Evolutionary conservation across 2,888 invertebrate genomes (phyloP), one percentile per base, ranked within the genome.

Genomic region (Eutolmus rufibarbis): DNA sequence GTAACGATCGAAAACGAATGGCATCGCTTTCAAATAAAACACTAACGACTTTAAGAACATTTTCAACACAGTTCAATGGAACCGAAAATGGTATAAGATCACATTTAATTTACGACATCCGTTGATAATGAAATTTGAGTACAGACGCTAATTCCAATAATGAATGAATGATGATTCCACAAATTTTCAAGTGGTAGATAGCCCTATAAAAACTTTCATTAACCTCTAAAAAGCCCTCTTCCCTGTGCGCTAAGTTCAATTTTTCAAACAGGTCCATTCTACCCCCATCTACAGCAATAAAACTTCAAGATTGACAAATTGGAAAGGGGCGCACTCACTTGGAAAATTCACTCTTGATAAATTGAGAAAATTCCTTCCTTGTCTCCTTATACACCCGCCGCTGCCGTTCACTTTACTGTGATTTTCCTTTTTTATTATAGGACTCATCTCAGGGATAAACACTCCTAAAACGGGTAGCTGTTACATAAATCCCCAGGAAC

Each of bases 331-430:
- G 57, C 88, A 87, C 74, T 89, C 86, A 88, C 88, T 89, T 88
- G 89, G 89, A 89, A 89, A 89, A 89, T 89, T 86, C 87, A 88
- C 88, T 88, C 87, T 84, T 88, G 87, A 88, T 89, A 88, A 88
- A 89, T 89, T 89, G 89, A 89, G 87, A 88, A 89, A 89, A 88
- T 88, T 88, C 88, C 82, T 88, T 88, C 81, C 87, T 66, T 87
- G 86, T 87, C 87, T 87, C 86, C 87, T 88, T 88, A 87, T 85
- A 76, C 88, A 85, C 81, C 87, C 66, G 43, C 43, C 16, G 16
- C 16, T 12, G 56, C 77, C 28, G 57, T 34, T 79, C 87, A 87
- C 66, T 88, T 88, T 88, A 88, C 87, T 87, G 88, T 88, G 88
- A 88, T 88, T 88, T 85, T 88, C 87, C 87, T 88, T 88, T 88